phyloP scores from a whole-genome alignment of 1,140 invertebrate species.

The Zaprionus africanus region DNA sequence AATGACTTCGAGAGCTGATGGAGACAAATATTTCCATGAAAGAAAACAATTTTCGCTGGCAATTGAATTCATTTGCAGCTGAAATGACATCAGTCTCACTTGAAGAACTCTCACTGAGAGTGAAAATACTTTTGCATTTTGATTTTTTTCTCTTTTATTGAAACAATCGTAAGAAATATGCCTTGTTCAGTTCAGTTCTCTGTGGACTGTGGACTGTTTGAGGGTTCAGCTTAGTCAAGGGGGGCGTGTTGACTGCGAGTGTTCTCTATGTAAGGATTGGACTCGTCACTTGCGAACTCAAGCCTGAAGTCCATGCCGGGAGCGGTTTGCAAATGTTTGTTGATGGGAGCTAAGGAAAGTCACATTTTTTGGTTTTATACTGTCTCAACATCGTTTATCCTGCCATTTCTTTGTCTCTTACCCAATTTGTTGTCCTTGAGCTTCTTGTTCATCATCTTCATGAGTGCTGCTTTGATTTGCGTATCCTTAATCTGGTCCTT shows the following conservation, averaged over 20 bases:
- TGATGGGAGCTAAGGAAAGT: neutral
- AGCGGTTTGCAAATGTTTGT: neutral
- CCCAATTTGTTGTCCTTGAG: neutral
- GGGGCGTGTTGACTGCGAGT: neutral
- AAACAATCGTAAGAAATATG: neutral
- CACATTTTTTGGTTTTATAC: neutral
- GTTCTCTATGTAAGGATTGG: slow-evolving; percentile 48
- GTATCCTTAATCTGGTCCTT: slow-evolving; percentile 8
- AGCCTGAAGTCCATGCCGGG: slow-evolving; percentile 17
- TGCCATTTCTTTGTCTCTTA: neutral
- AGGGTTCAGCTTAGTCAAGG: neutral
- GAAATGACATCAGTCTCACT: neutral
- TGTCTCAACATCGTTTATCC: neutral
- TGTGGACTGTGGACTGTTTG: slow-evolving; percentile 2
- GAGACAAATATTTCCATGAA: neutral
- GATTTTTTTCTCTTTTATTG: neutral
- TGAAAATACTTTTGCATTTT: neutral
- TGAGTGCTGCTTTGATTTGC: slow-evolving; percentile 19
- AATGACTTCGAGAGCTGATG: neutral
- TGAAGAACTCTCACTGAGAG: neutral
- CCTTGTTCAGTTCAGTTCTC: neutral
- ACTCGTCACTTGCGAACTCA: slow-evolving; percentile 46
- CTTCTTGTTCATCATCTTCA: slow-evolving; percentile 23
- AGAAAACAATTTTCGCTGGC: neutral
- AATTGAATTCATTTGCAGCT: neutral